Evolutionary conservation across 1,140 invertebrate species (phyloP).

Genomic region (Drosophila elegans): DNA sequence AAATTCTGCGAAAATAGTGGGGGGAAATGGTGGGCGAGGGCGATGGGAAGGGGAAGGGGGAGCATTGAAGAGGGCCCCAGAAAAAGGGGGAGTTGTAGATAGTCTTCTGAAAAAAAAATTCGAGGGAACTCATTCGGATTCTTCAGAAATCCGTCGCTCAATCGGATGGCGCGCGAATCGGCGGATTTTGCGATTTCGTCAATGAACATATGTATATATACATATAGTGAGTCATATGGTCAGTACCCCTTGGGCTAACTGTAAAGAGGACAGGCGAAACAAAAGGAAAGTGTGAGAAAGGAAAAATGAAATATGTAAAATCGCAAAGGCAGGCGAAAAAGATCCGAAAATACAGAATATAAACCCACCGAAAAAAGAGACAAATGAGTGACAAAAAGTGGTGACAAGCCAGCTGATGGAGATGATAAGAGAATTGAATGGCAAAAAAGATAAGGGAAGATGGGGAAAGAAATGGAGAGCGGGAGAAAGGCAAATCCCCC

Average conservation of each 20-base stretch:
- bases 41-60: not conserved
- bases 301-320: conserved; percentile 31
- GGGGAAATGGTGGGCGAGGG: not conserved
- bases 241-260: conserved; percentile 17
- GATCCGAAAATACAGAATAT: not conserved
- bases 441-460: conserved; percentile 13
- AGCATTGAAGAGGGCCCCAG: too few relatives aligned
- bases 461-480: too few relatives aligned
- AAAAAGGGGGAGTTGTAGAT: not conserved
- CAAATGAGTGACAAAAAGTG: conserved; percentile 44
- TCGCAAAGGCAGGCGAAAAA: conserved; percentile 24
- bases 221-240: conserved; percentile 50
- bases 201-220: conserved; percentile 27
- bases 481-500: not conserved
- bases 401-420: conserved; percentile 20
- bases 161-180: not conserved
- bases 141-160: conserved; percentile 4
- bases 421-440: conserved; percentile 15
- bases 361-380: conserved; percentile 13
- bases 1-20: conserved; percentile 50
- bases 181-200: conserved; percentile 34
- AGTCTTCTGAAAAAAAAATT: not conserved
- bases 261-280: conserved; percentile 16
- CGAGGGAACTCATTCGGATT: conserved; percentile 20
- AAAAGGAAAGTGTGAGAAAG: conserved; percentile 59